Base-by-base conservation (phyloP, 2,797 vertebrate species). In the Ptychadena robeensis region DNA sequence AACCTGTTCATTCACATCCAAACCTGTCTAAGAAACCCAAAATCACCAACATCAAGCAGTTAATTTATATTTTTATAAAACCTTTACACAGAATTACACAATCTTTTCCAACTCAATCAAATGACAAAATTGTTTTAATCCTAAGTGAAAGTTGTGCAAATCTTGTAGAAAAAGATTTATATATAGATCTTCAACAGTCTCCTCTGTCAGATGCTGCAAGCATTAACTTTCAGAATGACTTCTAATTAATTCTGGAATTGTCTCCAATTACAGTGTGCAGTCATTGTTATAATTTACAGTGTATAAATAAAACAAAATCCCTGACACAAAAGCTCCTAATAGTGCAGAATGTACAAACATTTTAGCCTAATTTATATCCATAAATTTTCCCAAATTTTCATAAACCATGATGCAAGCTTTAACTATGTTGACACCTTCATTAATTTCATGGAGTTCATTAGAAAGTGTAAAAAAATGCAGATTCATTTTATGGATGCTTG, bases 241-340 rank as follows among this genome's bases (percentile, higher is more conserved):
- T 25, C 34, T 72, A 18, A 72, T 81, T 65, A 80, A 73, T 63
- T 73, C 79, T 53, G 15, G 14, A 70, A 44, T 80, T 57, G 70
- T 35, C 65, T 82, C 15, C 65, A 69, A 82, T 75, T 75, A 76
- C 73, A 34, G 53, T 44, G 73, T 70, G 71, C 14, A 76, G 67
- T 40, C 66, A 70, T 48, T 63, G 28, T 82, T 76, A 70, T 53
- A 48, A 63, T 69, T 82, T 77, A 77, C 65, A 76, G 27, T 82
- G 73, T 67, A 63, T 63, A 57, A 57, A 73, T 74, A 67, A 48
- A 35, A 61, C 37, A 44, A 82, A 82, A 75, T 82, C 63, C 44
- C 37, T 31, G 72, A 68, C 64, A n/a, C 64, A 25, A 44, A 27
- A 31, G 32, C 32, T 69, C 12, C 77, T 7, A 79, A 79, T 38